Base-by-base conservation (phyloP, 2,113 vertebrate species). In the Chelonoidis abingdonii region DNA sequence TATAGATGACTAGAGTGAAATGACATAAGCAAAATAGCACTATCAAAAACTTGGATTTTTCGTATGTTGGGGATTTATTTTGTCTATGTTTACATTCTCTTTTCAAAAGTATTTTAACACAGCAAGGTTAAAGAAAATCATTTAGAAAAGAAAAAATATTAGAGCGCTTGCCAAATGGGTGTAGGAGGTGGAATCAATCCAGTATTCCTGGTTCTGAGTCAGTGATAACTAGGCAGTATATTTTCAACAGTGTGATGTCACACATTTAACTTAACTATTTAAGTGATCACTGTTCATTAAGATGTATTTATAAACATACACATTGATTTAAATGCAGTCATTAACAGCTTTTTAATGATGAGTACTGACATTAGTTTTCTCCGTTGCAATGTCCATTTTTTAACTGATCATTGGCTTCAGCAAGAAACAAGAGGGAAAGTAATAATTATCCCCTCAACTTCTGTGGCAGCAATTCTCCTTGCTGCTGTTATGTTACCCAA, bases 391-490 rank as follows among this genome's bases (percentile, higher is more conserved):
- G 53, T 10, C 27, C 78, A 80, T 94, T 88, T 95, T 38, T 35
- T 84, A 41, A 86, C 92, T 91, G 89, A 86, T 93, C 89, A 86
- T 91, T 91, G 89, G 85, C 35, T 57, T 35, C 1, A 72, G 69
- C 80, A 95, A 94, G 80, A 96, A 95, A 96, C 91, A n/a, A 89
- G 13, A 90, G 88, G 59, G 90, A 93, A 96, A 94, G 31, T 54
- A 83, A 69, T 80, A 2, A 0, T 80, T 29, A 72, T 93, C 94
- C 57, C 44, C 54, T 57, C 11, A 52, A 49, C 10, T 38, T 75
- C 79, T 0, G 1, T 53, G 62, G 65, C 80, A 94, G 83, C 44
- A 72, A 3, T 35, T 94, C 53, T 93, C 72, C 83, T 86, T 53
- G 41, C 11, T 47, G 75, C 24, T 47, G 10, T 78, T 12, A 44